Conservation (phyloP, 1,140 invertebrate genomes). For the Drosophila sturtevanti region DNA sequence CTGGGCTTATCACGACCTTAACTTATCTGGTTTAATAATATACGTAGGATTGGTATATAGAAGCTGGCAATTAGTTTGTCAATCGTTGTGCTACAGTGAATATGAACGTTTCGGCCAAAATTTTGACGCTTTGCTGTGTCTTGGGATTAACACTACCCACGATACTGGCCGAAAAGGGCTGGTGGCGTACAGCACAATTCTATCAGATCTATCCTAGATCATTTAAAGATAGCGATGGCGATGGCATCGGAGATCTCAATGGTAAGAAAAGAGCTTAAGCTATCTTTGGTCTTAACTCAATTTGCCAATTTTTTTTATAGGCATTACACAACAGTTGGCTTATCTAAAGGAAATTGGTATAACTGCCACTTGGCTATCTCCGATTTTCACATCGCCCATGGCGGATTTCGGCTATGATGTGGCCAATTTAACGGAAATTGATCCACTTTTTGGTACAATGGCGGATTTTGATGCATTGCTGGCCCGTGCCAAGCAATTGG, state of each 20-base stretch:
- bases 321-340: conserved; percentile 85
- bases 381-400: conserved; percentile 86
- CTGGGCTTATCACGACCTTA: conserved; percentile 46
- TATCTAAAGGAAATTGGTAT: conserved; percentile 87
- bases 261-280: conserved; percentile 59
- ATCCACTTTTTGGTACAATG: conserved; percentile 88
- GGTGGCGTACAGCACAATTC: conserved; percentile 89
- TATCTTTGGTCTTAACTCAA: fast-evolving
- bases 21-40: conserved; percentile 16
- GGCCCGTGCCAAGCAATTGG: conserved; percentile 84
- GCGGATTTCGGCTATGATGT: conserved; percentile 88
- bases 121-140: conserved; percentile 54
- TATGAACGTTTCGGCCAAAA: conserved; percentile 41
- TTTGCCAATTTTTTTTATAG: conserved; percentile 74
- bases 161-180: conserved; percentile 80
- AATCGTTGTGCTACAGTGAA: conserved; percentile 26
- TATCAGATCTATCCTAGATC: conserved; percentile 92
- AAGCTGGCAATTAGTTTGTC: conserved; percentile 32
- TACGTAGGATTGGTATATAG: conserved; percentile 51
- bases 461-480: conserved; percentile 88
- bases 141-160: conserved; percentile 51
- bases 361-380: conserved; percentile 87
- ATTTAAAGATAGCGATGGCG: conserved; percentile 90
- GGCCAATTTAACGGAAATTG: conserved; percentile 85
- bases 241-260: conserved; percentile 90